Base-by-base conservation (phyloP, 2,888 invertebrate species). In the Apodemia zela region DNA sequence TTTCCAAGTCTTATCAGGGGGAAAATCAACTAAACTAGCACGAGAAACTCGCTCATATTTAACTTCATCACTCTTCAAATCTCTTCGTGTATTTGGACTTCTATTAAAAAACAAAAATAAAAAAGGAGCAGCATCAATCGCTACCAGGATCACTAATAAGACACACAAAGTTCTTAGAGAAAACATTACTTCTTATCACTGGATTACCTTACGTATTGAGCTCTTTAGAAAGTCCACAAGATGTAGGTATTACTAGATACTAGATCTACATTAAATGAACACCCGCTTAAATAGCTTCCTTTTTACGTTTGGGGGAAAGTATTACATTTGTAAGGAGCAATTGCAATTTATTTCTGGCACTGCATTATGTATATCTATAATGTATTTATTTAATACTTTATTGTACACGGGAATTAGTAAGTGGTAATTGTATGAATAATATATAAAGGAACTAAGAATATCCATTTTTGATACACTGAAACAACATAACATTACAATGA, bases 1-100 rank as follows among this genome's bases (percentile, higher is more conserved):
- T 38, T 33, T 47, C 59, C 59, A 63, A 13, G 62, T 59, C 62
- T 63, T 63, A 17, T 59, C 62, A 13, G 15, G 54, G 25, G 54
- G 25, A 25, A 13, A 15, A 1, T 54, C 54, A 15, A 25, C 54
- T 5, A 25, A 54, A 54, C 25, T 25, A 5, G 25, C 21, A 5
- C 54, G 25, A 13, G 54, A 54, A 25, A 13, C 21, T 13, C 42
- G 42, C 5, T 21, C 11, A 17, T 11, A 21, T 17, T 51, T 21
- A 51, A 3, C 21, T 21, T 51, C 51, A 21, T 18, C 49, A 49
- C 54, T 54, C 13, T 6, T 54, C 4, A 54, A 25, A 0, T 25
- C 13, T 25, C 21, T 54, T 21, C 6, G 15, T 4, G 21, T 25
- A 54, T 54, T 54, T 21, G 11, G 13, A 0, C 17, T 51, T 21